A percentile compares a stretch with the other conserved stretches of the same genome.
These are phyloP conservation scores for Nanger granti DNA, from an alignment of 2,113 vertebrate species.

Conservation along the genomic window DNA sequence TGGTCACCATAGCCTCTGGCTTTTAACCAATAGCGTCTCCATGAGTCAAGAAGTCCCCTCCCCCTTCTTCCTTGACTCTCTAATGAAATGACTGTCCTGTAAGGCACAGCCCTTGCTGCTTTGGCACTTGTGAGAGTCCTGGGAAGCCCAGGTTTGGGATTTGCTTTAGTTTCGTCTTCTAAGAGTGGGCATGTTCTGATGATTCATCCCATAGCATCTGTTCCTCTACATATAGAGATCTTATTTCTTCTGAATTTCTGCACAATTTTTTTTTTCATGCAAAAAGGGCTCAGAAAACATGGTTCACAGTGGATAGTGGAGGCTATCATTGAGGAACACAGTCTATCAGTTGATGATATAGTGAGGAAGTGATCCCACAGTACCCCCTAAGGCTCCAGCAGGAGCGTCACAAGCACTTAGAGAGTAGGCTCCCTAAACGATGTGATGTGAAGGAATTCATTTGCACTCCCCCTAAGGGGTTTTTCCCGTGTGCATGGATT, in stretches of 20 bases:
- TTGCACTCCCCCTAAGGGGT: background rate
- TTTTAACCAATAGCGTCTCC: background rate
- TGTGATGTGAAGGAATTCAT: constrained; percentile 17
- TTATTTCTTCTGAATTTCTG: background rate
- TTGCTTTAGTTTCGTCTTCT: background rate
- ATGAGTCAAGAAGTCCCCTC: background rate
- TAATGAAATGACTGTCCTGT: background rate
- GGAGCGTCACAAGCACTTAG: background rate
- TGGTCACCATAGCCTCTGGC: background rate
- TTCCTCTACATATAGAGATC: background rate
- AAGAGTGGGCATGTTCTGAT: background rate
- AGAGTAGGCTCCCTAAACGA: constrained; percentile 4
- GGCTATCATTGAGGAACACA: background rate
- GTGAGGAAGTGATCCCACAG: background rate
- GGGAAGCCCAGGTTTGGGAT: background rate
- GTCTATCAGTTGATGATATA: background rate
- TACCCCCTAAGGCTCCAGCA: background rate
- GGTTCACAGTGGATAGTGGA: background rate
- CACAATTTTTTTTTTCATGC: background rate
- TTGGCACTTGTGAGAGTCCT: background rate
- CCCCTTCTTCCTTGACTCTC: background rate
- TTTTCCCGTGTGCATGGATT: background rate
- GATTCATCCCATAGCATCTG: background rate
- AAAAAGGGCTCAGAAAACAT: background rate
- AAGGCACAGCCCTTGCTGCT: background rate